Evolutionary conservation across 1,140 invertebrate species (phyloP).

Genomic region (Eumaeus atala): DNA sequence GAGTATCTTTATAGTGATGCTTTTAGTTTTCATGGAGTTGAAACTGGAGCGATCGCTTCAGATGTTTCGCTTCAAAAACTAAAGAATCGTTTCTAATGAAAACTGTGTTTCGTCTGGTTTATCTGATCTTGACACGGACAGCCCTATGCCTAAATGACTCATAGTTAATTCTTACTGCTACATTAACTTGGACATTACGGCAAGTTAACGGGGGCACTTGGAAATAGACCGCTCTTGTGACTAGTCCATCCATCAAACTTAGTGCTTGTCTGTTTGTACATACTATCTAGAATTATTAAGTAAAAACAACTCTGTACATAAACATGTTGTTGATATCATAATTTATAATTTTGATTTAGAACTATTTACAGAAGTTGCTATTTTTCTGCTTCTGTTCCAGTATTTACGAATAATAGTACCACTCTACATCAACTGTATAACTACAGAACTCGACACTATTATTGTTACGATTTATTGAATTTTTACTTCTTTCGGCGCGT

Average conservation of each 20-base stretch:
- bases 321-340: neutral
- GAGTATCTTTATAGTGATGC: too few species aligned
- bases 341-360: neutral
- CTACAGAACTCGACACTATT: too few species aligned
- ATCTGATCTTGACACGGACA: neutral
- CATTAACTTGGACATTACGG: slow-evolving; percentile 36
- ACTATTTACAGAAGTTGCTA: neutral
- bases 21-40: too few species aligned
- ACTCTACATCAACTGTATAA: too few species aligned
- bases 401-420: neutral
- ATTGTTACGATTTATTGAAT: too few species aligned
- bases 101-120: too few species aligned
- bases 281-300: neutral
- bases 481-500: too few species aligned
- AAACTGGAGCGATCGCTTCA: too few species aligned
- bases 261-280: neutral
- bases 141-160: slow-evolving; percentile 20
- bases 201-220: slow-evolving; percentile 31
- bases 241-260: slow-evolving; percentile 18
- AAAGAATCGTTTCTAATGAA: too few species aligned
- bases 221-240: slow-evolving; percentile 39
- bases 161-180: slow-evolving; percentile 42
- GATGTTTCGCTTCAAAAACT: too few species aligned
- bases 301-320: neutral
- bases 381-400: neutral